Conservation (phyloP, 1,140 invertebrate species). For the Carposina sasakii region DNA sequence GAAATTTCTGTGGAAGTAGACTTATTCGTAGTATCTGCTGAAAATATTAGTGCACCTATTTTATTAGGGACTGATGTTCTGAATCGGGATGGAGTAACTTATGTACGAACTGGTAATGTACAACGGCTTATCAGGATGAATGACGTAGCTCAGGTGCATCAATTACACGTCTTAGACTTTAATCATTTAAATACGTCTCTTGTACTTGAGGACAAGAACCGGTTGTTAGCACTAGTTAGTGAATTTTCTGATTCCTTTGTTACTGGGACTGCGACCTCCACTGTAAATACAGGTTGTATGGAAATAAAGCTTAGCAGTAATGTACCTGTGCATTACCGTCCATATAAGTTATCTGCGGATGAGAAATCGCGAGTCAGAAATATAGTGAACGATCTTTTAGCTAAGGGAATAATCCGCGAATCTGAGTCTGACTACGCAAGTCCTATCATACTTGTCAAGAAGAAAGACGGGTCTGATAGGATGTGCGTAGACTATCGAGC, state of each 20-base stretch:
- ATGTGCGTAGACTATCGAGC: conserved; percentile 41
- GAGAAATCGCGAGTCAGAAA: not conserved
- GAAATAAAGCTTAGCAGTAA: not conserved
- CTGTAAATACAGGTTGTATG: conserved; percentile 7
- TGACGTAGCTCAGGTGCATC: no score
- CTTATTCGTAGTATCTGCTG: no score
- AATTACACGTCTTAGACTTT: no score
- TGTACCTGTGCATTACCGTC: not conserved
- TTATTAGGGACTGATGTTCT: no score
- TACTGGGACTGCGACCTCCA: not conserved
- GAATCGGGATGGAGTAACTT: no score
- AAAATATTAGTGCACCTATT: no score
- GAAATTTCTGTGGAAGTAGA: no score
- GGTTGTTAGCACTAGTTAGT: not conserved
- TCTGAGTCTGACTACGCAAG: conserved; percentile 28
- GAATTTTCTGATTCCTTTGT: not conserved
- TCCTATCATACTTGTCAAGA: conserved; percentile 18
- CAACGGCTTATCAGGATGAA: no score
- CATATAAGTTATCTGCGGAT: conserved; percentile 2
- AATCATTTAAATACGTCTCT: not conserved
- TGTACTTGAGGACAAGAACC: not conserved
- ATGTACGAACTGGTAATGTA: no score
- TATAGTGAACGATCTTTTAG: conserved; percentile 3
- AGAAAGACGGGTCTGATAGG: conserved; percentile 17
- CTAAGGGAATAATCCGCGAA: conserved; percentile 14